Conservation (phyloP, 2,113 vertebrate species). For the Tympanuchus pallidicinctus region DNA sequence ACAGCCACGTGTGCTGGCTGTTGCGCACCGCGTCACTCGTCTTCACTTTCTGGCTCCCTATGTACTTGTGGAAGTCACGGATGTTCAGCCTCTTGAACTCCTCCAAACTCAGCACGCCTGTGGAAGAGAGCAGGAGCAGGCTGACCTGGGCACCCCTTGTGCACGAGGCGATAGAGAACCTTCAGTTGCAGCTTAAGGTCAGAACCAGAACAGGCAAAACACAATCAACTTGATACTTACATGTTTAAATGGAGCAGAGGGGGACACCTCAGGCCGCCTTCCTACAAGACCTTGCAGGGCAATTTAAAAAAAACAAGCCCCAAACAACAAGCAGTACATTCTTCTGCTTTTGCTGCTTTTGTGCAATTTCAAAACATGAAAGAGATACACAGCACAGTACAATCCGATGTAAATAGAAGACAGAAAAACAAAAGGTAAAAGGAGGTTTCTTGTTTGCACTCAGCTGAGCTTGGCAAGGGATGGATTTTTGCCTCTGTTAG, state of each 20-base stretch:
- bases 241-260: background rate
- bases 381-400: background rate
- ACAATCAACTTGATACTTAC: background rate
- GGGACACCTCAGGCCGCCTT: background rate
- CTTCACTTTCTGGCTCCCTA: constrained; percentile 80
- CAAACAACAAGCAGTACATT: background rate
- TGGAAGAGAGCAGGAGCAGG: background rate
- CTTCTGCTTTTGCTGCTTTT: background rate
- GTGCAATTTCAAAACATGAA: background rate
- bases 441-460: background rate
- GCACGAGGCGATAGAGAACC: background rate
- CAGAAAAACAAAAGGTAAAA: background rate
- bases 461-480: background rate
- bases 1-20: constrained; percentile 92
- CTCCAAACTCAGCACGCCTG: constrained; percentile 89
- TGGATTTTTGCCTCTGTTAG: background rate
- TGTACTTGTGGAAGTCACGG: constrained; percentile 85
- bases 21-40: constrained; percentile 85
- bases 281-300: background rate
- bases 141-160: background rate
- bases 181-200: background rate
- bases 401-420: fast-evolving
- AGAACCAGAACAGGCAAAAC: background rate
- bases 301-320: background rate
- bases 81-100: constrained; percentile 89